These are phyloP conservation scores for Recurvirostra avosetta DNA, from an alignment of 2,113 vertebrate species.

Conservation along the genomic window DNA sequence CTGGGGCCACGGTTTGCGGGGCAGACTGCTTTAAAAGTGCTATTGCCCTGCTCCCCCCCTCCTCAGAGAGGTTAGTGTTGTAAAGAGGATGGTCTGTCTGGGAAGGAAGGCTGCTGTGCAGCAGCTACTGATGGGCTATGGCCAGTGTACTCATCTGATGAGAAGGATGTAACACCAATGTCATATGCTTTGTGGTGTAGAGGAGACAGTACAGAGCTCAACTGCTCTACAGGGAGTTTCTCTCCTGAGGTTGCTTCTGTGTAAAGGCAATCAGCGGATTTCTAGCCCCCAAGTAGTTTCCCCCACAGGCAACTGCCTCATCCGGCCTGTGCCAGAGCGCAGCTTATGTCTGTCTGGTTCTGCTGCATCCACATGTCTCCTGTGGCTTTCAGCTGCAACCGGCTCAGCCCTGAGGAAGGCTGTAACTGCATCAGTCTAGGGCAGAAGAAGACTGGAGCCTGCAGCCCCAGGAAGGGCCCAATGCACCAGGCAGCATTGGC, in stretches of 20 bases:
- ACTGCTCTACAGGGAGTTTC: not conserved
- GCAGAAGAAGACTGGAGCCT: not conserved
- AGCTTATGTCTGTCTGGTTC: not conserved
- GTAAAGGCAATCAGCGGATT: not conserved
- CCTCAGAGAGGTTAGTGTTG: accelerated
- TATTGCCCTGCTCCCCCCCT: not conserved
- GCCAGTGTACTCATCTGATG: accelerated
- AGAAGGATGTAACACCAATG: not conserved
- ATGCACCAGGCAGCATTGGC: not conserved
- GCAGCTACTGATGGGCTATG: not conserved
- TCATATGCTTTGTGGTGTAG: accelerated
- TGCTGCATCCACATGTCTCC: not conserved
- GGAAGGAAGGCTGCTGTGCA: not conserved
- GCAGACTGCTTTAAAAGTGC: not conserved
- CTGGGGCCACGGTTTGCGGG: not conserved
- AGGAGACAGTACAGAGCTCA: not conserved
- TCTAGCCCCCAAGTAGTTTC: not conserved
- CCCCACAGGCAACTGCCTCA: not conserved
- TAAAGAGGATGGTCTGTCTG: not conserved
- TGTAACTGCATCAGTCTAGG: not conserved
- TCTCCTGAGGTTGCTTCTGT: not conserved
- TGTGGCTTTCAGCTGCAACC: not conserved
- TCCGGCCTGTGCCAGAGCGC: not conserved
- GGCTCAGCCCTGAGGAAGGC: not conserved
- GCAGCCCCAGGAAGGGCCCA: not conserved